Conservation (phyloP, 2,888 invertebrate genomes). For the Andrena chrysosceles region DNA sequence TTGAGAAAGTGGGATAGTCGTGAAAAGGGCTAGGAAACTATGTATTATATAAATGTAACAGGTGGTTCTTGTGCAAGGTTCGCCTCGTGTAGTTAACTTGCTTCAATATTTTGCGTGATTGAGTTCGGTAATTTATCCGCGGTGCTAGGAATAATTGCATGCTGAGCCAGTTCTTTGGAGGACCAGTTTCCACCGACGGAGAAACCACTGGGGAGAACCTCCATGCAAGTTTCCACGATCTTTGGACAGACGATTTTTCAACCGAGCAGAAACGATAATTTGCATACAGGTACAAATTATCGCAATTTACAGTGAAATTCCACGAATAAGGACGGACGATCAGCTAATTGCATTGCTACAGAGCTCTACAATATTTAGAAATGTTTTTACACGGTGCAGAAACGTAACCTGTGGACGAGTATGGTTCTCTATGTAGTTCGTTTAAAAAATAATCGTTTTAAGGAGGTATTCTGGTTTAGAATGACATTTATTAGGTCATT, state of each 20-base stretch:
- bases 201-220: constrained; percentile 12
- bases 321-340: neutral
- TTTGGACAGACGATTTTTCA: constrained; percentile 26
- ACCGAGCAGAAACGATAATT: constrained; percentile 2
- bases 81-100: neutral
- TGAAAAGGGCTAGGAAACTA: neutral
- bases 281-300: constrained; percentile 8
- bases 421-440: neutral
- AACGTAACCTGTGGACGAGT: neutral
- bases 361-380: neutral
- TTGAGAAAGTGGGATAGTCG: neutral
- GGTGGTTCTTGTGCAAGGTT: neutral
- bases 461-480: too few species aligned
- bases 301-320: constrained; percentile 2
- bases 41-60: neutral
- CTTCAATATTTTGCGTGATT: constrained; percentile 56
- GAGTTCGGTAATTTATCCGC: constrained; percentile 74
- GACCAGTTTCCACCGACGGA: constrained; percentile 42
- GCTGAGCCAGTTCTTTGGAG: constrained; percentile 53
- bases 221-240: constrained; percentile 2
- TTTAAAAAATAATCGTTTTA: neutral
- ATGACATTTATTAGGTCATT: too few species aligned
- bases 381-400: neutral
- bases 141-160: constrained; percentile 76
- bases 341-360: too few species aligned